These are phyloP conservation scores for Pocillopora verrucosa DNA, from an alignment of 64 coral and sea anemone species.

Conservation along the genomic window DNA sequence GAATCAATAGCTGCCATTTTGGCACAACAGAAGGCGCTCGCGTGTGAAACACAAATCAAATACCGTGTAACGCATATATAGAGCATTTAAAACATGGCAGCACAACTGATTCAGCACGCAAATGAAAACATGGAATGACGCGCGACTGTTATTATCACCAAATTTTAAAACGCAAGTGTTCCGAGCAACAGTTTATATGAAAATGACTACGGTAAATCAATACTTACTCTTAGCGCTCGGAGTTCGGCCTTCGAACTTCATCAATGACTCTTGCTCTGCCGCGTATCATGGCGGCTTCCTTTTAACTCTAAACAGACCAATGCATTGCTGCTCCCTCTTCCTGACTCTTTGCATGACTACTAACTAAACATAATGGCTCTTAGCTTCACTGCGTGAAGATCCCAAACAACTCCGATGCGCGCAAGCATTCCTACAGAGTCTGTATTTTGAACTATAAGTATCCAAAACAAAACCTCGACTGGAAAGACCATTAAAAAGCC, in stretches of 20 bases:
- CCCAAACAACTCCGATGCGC: neutral
- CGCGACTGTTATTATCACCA: too few relatives aligned
- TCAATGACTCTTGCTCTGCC: neutral
- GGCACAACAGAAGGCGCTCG: too few relatives aligned
- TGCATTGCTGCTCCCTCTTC: neutral
- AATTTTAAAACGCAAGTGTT: too few relatives aligned
- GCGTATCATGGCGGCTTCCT: neutral
- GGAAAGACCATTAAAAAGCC: constrained; percentile 49
- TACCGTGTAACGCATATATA: too few relatives aligned
- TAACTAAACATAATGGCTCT: neutral
- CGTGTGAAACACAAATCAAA: too few relatives aligned
- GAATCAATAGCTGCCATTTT: too few relatives aligned
- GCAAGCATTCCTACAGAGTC: constrained; percentile 1
- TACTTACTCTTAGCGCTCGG: too few relatives aligned
- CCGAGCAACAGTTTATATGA: too few relatives aligned
- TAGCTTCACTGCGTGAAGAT: neutral
- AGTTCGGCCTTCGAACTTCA: neutral
- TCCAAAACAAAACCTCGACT: constrained; percentile 14
- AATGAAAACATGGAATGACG: too few relatives aligned
- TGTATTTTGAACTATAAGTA: constrained; percentile 28
- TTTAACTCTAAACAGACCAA: neutral
- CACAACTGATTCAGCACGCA: too few relatives aligned
- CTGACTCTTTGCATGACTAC: neutral
- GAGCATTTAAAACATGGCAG: too few relatives aligned
- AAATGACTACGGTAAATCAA: too few relatives aligned